Base-by-base conservation (phyloP, 2,888 invertebrate species). In the Eremobia ochroleuca region DNA sequence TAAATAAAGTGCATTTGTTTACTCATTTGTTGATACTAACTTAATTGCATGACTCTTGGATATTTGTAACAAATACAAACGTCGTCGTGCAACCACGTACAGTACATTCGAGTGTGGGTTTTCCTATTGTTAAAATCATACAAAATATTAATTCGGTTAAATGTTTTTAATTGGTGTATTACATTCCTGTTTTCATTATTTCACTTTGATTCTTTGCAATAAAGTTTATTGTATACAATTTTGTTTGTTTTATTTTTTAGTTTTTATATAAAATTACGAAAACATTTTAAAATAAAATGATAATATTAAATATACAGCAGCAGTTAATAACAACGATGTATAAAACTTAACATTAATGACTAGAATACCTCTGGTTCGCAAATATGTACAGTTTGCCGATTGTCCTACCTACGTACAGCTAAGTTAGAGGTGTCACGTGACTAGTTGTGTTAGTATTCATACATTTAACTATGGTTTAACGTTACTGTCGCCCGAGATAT, bases 111-210 rank as follows among this genome's bases (percentile, higher is more conserved):
- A 64, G 43, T 71, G 73, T 77, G 91, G 89, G 91, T 90, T 91
- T 92, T 88, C 89, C 85, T 73, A 64, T 79, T 76, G 76, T 85
- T 89, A 79, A 85, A 91, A 91, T 91, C 87, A 94, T 91, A 93
- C 85, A 92, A 87, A 87, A 90, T 86, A 86, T 88, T 85, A 86
- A 91, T 93, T 92, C 90, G 93, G 96, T 95, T 95, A 94, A 88
- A 92, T 90, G 88, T 93, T 95, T 76, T 96, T 84, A 94, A 94
- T 96, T 93, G 92, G 93, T 94, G 92, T 91, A 90, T 91, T 95
- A 95, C 96, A 96, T 96, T 96, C 95, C 95, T 92, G 92, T 94
- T 91, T 92, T 92, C 92, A 91, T 93, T 90, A 85, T 89, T 91
- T 89, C 80, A 46, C 79, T 82, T 87, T 87, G 73, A 90, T 92